Base-by-base conservation (phyloP, 2,797 vertebrate species). In the Kryptopterus vitreolus region DNA sequence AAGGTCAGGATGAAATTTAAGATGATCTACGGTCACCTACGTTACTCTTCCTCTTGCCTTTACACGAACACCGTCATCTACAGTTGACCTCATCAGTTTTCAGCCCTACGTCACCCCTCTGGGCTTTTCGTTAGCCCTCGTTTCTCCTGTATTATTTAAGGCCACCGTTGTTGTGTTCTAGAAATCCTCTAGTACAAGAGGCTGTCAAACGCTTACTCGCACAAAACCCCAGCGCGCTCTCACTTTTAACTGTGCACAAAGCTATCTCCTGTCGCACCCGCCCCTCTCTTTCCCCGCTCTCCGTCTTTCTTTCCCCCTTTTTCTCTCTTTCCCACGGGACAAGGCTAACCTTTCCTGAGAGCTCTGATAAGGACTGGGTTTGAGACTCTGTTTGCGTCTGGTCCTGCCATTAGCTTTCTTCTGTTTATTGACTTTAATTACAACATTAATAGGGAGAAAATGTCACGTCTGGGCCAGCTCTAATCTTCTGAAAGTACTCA, bases 101-200 rank as follows among this genome's bases (percentile, higher is more conserved):
- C 48, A 55, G 88, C 88, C 88, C 78, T 68, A 83, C 84, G 87
- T 85, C 89, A 86, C 73, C 85, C 73, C 48, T 33, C 62, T 50
- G 52, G 33, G 35, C 38, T 68, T 13, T 15, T 15, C n/a, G 29
- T 68, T 55, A 35, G 35, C 52, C 31, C 69, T 63, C 55, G 43
- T 33, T 16, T 46, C 48, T 84, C 68, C 86, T 93, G 88, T 89
- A 93, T 93, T 91, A 94, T 93, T 92, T 86, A 94, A 88, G 88
- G 85, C 80, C 87, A 88, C 88, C 85, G 80, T 87, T 75, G 80
- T 77, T 86, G n/a, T 35, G 75, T 82, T 82, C 90, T 85, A 79
- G 76, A 83, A 85, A 85, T 65, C 68, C 26, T 55, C 62, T 82
- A 55, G 71, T 78, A 86, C 50, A 68, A 55, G n/a, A 48, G 70